Percentiles rank a stretch among this genome's conserved stretches.
Conservation (phyloP, 2,113 vertebrate genomes). For the Ammodytes dubius region DNA sequence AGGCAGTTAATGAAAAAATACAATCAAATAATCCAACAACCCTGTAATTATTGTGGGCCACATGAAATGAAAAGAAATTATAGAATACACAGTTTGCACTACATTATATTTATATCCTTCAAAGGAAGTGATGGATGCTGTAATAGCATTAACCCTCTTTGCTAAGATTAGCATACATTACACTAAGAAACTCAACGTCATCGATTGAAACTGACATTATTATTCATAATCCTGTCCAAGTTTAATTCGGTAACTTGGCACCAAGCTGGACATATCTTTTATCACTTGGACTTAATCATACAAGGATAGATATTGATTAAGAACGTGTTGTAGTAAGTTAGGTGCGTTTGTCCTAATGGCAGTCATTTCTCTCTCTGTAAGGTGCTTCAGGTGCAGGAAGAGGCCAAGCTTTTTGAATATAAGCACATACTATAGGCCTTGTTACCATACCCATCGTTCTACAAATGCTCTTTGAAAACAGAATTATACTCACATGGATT, state of each 20-base stretch:
- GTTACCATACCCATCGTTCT: neutral
- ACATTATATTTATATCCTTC: neutral
- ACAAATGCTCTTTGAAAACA: slow-evolving; percentile 7
- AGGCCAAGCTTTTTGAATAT: neutral
- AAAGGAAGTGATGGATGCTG: neutral
- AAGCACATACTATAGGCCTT: neutral
- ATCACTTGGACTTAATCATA: slow-evolving; percentile 14
- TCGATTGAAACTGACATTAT: slow-evolving; percentile 19
- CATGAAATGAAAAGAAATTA: neutral
- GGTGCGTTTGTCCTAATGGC: neutral
- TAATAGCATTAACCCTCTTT: neutral
- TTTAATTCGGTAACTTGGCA: slow-evolving; percentile 18
- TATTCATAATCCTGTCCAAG: neutral
- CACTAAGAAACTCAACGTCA: slow-evolving; percentile 25
- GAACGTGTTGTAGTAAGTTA: slow-evolving; percentile 6
- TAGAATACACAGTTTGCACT: neutral
- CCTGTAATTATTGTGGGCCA: neutral
- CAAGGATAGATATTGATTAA: slow-evolving; percentile 6
- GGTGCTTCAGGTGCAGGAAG: neutral
- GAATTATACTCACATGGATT: slow-evolving; percentile 10
- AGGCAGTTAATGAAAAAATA: neutral
- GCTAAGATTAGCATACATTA: slow-evolving; percentile 30
- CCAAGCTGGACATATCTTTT: neutral
- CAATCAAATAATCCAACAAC: neutral
- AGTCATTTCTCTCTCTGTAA: neutral